A percentile compares a stretch with the other conserved stretches of the same genome.
phyloP scores from a whole-genome alignment of 2,888 invertebrate genomes.

The Drosophila testacea region DNA sequence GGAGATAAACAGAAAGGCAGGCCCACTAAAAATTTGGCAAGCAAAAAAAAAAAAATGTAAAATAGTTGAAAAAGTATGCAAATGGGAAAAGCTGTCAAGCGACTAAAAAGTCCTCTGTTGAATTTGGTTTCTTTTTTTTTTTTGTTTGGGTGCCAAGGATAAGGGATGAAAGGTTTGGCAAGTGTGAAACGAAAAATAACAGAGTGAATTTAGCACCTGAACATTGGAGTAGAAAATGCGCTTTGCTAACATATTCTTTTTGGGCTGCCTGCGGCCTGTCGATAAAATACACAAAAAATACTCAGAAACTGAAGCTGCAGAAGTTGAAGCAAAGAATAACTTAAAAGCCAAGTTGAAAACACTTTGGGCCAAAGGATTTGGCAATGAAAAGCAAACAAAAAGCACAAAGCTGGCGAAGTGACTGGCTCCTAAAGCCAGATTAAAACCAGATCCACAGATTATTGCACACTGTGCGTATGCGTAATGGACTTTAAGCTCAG shows the following conservation, averaged over 20 bases:
- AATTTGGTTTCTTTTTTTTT: slow-evolving; percentile 26
- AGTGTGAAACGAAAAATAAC: slow-evolving; percentile 56
- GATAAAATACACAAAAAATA: slow-evolving; percentile 40
- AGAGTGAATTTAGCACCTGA: slow-evolving; percentile 69
- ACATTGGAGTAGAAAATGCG: slow-evolving; percentile 66
- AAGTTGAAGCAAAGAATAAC: slow-evolving; percentile 37
- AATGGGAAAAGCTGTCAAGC: slow-evolving; percentile 59
- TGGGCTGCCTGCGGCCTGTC: slow-evolving; percentile 44
- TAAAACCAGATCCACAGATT: slow-evolving; percentile 50
- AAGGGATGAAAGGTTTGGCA: slow-evolving; percentile 8
- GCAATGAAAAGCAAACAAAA: slow-evolving; percentile 69
- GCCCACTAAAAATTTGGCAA: slow-evolving; percentile 25
- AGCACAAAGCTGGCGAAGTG: slow-evolving; percentile 58
- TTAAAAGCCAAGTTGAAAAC: slow-evolving; percentile 73
- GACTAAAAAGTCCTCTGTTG: slow-evolving; percentile 37
- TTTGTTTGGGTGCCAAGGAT: slow-evolving; percentile 8
- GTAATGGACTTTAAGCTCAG: slow-evolving; percentile 55
- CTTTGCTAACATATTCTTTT: slow-evolving; percentile 49
- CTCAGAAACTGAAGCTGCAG: slow-evolving; percentile 16
- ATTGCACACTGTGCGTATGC: slow-evolving; percentile 65
- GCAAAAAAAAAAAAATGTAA: slow-evolving; percentile 51
- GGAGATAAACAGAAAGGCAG: slow-evolving; percentile 50
- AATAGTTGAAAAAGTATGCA: slow-evolving; percentile 76
- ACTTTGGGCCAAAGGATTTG: slow-evolving; percentile 69
- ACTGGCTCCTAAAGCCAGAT: slow-evolving; percentile 60